These are phyloP conservation scores for Poecile montanus DNA, from an alignment of 2,797 vertebrate species.

Conservation along the genomic window DNA sequence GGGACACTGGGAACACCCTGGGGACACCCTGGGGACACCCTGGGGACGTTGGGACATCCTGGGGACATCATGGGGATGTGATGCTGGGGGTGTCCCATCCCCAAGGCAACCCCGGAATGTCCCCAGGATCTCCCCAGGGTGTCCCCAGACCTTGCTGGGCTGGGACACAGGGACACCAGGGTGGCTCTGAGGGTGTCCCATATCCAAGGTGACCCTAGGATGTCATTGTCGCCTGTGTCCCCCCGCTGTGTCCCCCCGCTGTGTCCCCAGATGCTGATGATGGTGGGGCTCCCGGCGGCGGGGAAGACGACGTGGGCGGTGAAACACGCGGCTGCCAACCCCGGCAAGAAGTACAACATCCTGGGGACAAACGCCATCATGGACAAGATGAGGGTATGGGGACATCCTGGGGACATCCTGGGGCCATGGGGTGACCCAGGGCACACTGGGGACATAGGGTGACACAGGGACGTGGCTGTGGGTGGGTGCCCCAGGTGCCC, in stretches of 20 bases:
- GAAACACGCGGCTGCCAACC: neutral
- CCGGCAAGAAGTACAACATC: neutral
- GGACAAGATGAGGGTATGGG: neutral
- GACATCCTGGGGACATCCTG: too few species aligned
- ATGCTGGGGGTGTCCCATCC: neutral
- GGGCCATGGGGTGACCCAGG: too few species aligned
- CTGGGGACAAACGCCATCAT: neutral
- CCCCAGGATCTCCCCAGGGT: neutral
- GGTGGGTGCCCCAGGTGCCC: too few species aligned
- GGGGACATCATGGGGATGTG: too few species aligned
- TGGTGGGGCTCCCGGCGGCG: neutral
- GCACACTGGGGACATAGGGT: too few species aligned
- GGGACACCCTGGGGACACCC: neutral
- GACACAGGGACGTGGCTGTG: too few species aligned
- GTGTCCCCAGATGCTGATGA: neutral
- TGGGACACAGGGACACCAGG: too few species aligned
- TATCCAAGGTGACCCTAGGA: too few species aligned
- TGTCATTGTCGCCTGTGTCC: neutral
- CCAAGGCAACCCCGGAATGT: neutral
- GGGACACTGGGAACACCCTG: neutral
- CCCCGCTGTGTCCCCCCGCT: neutral
- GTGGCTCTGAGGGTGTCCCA: neutral
- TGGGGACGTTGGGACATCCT: neutral
- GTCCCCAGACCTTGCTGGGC: neutral
- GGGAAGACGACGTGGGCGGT: neutral